These are phyloP conservation scores for Styela clava DNA, from an alignment of 23 tunicate genomes.

Conservation along the genomic window DNA sequence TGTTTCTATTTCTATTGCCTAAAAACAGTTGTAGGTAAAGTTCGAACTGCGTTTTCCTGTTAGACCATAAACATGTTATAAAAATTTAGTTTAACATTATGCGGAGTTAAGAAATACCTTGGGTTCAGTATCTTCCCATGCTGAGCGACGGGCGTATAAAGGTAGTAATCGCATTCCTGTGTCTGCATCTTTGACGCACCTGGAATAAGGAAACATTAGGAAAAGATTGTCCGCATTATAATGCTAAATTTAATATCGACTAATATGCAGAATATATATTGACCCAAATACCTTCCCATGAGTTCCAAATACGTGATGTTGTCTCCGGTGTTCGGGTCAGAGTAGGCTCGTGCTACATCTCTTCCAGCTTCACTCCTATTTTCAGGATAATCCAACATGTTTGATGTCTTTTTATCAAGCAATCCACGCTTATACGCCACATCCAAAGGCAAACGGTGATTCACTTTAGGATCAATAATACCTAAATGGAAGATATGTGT, in stretches of 20 bases:
- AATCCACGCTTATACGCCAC: conserved; percentile 87
- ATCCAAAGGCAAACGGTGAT: conserved; percentile 94
- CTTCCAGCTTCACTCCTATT: conserved; percentile 45
- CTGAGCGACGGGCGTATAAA: not conserved
- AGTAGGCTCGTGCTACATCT: conserved; percentile 81
- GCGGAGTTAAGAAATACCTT: not conserved
- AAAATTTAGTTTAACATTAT: too few species aligned
- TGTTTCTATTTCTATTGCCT: too few species aligned
- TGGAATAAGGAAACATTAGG: conserved; percentile 1
- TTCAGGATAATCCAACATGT: conserved; percentile 65
- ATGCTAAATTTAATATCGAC: too few species aligned
- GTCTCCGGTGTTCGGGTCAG: conserved; percentile 97
- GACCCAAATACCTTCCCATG: conserved; percentile 93
- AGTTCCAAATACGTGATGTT: conserved; percentile 86
- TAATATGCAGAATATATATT: too few species aligned
- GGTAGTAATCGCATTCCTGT: conserved; percentile 91
- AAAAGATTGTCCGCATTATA: too few species aligned
- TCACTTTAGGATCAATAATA: conserved; percentile 92
- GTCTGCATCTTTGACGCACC: conserved; percentile 90
- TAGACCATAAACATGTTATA: too few species aligned
- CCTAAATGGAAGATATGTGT: conserved; percentile 27
- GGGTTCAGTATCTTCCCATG: not conserved
- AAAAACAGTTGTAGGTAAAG: too few species aligned
- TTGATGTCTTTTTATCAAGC: conserved; percentile 61
- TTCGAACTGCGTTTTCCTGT: too few species aligned